phyloP scores from a whole-genome alignment of 2,113 vertebrate species.

The Sphyrna mokarran region DNA sequence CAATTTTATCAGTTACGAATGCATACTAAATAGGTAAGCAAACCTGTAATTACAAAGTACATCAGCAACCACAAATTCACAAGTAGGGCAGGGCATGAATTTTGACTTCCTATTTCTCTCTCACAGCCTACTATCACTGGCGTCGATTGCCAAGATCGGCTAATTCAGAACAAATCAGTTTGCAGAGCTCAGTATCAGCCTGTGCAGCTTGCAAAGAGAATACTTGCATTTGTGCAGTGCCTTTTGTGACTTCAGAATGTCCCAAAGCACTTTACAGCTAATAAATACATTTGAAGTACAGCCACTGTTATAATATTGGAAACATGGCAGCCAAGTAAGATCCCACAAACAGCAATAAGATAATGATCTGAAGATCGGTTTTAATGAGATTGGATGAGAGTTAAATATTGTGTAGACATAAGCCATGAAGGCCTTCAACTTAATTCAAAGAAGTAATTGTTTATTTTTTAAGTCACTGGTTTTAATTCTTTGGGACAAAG shows the following conservation, averaged over 20 bases:
- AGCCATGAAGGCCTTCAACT: neutral
- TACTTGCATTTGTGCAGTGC: neutral
- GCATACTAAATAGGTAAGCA: neutral
- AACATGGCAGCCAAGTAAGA: neutral
- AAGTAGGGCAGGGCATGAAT: neutral
- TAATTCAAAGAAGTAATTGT: neutral
- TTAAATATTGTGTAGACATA: neutral
- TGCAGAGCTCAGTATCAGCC: neutral
- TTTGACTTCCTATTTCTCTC: neutral
- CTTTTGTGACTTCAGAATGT: neutral
- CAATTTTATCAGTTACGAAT: neutral
- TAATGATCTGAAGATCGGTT: neutral
- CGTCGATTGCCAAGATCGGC: neutral
- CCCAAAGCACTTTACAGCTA: neutral
- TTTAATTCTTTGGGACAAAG: neutral
- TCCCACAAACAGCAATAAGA: neutral
- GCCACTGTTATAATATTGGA: neutral
- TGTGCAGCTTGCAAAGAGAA: neutral
- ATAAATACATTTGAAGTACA: neutral
- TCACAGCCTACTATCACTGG: neutral
- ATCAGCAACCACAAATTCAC: neutral
- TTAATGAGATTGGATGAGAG: neutral
- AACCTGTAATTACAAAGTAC: slow-evolving; percentile 11
- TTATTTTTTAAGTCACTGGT: neutral
- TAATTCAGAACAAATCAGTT: neutral